Evolutionary conservation across 1,140 invertebrate genomes (phyloP), one percentile per base, ranked within the genome.

Genomic region (Nasonia longicornis): DNA sequence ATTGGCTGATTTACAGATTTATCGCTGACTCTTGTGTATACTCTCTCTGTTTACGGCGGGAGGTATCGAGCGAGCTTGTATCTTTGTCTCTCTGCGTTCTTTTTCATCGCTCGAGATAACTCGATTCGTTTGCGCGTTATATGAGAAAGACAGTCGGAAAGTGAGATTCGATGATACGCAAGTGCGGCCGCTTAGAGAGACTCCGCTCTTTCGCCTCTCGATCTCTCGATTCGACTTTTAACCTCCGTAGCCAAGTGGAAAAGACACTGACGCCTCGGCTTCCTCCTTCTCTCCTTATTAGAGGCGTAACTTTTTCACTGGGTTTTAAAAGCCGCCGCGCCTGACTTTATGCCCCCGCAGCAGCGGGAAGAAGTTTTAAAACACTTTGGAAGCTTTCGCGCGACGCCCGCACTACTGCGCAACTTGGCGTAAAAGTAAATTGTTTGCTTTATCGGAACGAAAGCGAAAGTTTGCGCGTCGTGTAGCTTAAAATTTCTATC

Each of bases 351-450:
- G 85, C 83, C 77, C 83, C 77, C 80, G 84, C 83, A 45, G 83
- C 83, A 14, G 38, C 20, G 26, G 26, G 48, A 20, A 82, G 67
- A 86, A 88, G 84, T 88, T 89, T 88, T 88, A 87, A 87, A 88
- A 88, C 86, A 86, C 84, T 86, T 87, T 85, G 82, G 82, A 76
- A 82, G 83, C 79, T 83, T 84, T 84, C 80, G 80, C 72, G 72
- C 85, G 79, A 84, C 84, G 85, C 86, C 82, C 78, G 63, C 64
- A 80, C 76, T 66, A n/a, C 26, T 26, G 69, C 80, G 70, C 72
- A 74, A 79, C 78, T 84, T 72, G 79, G 77, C 75, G 22, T 78
- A 48, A 73, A 78, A 78, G 80, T 82, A 78, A 82, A 78, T 82
- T 82, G 70, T 78, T 78, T 82, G 76, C 80, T 82, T 78, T 78